These are phyloP conservation scores for Ptychodera flava DNA, from an alignment of 35 echinoderm and acorn worm genomes.

Conservation along the genomic window DNA sequence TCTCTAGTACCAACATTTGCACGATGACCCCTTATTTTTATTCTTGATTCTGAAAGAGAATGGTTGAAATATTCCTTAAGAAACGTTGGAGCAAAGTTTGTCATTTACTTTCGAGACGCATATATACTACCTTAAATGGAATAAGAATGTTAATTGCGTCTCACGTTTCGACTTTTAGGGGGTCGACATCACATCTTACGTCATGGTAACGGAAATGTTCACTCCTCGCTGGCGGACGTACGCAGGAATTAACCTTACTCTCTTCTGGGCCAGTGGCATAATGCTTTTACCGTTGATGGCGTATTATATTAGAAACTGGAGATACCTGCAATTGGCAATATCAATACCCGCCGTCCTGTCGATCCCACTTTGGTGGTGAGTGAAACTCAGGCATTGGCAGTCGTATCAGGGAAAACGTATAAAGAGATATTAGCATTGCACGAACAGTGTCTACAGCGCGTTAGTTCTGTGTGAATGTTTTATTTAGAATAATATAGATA, in stretches of 20 bases:
- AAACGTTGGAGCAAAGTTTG: no score
- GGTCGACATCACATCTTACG: constrained; percentile 83
- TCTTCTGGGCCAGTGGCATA: constrained; percentile 87
- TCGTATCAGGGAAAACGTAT: background rate
- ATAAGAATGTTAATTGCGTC: no score
- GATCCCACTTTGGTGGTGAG: constrained; percentile 68
- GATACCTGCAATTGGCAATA: constrained; percentile 79
- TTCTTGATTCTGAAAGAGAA: no score
- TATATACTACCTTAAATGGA: no score
- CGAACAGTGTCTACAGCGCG: background rate
- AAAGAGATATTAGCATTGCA: background rate
- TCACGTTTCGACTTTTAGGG: no score
- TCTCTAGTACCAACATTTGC: no score
- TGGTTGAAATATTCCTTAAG: no score
- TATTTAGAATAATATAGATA: background rate
- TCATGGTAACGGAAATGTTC: constrained; percentile 97
- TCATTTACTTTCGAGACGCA: no score
- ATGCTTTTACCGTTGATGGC: constrained; percentile 76
- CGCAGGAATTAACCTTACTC: constrained; percentile 74
- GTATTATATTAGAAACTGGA: constrained; percentile 67
- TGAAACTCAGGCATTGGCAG: background rate
- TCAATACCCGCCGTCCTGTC: constrained; percentile 67
- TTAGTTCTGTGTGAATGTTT: background rate
- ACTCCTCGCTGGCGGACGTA: constrained; percentile 59
- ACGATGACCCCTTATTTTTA: no score